These are phyloP conservation scores for Oxystoma pomonae DNA, from an alignment of 2,888 invertebrate species.

Conservation along the genomic window DNA sequence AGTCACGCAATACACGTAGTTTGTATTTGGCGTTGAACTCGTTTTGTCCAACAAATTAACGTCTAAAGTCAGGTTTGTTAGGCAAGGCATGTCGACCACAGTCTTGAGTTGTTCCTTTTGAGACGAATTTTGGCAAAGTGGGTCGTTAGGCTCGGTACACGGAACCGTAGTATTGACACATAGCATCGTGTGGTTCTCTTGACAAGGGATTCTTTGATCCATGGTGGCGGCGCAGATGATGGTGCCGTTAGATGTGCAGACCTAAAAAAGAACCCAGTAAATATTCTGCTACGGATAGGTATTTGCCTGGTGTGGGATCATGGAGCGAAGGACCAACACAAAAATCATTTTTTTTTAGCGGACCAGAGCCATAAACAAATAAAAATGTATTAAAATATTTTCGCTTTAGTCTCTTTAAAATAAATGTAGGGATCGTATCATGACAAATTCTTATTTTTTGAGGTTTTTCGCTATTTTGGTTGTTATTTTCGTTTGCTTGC, in stretches of 20 bases:
- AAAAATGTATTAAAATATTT: too few species aligned
- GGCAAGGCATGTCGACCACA: conserved; percentile 38
- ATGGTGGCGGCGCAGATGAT: conserved; percentile 41
- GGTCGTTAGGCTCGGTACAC: conserved; percentile 33
- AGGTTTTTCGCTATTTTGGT: too few species aligned
- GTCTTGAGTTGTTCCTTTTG: conserved; percentile 29
- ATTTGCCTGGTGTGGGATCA: too few species aligned
- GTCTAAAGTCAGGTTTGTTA: conserved; percentile 39
- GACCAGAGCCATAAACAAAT: too few species aligned
- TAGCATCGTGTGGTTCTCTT: conserved; percentile 29
- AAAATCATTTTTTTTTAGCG: too few species aligned
- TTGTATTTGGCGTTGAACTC: conserved; percentile 20
- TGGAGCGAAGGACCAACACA: too few species aligned
- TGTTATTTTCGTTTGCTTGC: too few species aligned
- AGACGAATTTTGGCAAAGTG: conserved; percentile 34
- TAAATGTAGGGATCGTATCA: too few species aligned
- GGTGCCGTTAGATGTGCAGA: conserved; percentile 40
- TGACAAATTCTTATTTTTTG: too few species aligned
- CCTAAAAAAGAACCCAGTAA: conserved; percentile 24
- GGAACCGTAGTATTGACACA: conserved; percentile 38
- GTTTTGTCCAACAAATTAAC: conserved; percentile 32
- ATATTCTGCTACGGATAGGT: too few species aligned
- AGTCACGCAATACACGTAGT: conserved; percentile 40
- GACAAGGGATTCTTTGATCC: conserved; percentile 35
- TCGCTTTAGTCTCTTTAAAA: too few species aligned